Base-by-base conservation (phyloP, 2,888 invertebrate genomes). In the Heteropelma amictum region DNA sequence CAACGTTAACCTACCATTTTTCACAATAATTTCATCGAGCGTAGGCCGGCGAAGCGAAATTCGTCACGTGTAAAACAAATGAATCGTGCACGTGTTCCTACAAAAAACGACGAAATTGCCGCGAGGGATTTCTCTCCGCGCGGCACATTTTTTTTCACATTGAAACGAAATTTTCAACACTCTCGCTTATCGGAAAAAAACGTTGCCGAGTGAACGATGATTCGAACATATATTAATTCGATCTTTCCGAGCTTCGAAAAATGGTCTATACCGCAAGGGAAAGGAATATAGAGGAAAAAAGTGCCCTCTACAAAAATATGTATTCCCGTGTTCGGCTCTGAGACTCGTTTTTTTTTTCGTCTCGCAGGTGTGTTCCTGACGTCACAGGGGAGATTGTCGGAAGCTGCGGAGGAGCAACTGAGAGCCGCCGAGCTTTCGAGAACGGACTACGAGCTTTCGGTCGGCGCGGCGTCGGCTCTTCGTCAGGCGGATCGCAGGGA, bases 381-480 rank as follows among this genome's bases (percentile, higher is more conserved):
- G 76, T 94, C 96, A 77, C 93, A 94, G 83, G 93, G 94, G 14
- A 92, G 97, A 53, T 92, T 94, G 85, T 91, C 93, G 35, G 97
- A 98, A 85, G 96, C 98, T 4, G 96, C 96, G 0, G 92, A 93
- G 67, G 94, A 95, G 84, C 93, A 96, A 84, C 92, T 95, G 60
- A 91, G 92, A 69, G 96, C 97, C 0, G 95, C 96, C 0, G 93
- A 94, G 81, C 89, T 97, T 69, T 92, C 94, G 51, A 95, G 96
- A 0, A 91, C 92, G 33, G 96, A 97, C 87, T 95, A 96, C 88
- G 94, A 95, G 76, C 91, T 97, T 49, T 93, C 96, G 21, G 95
- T 97, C 76, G 95, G 96, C 30, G 96, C 97, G 12, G 98, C 98
- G 33, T 95, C 97, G 26, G 95, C 96, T 0, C 91, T 97, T 80